Evolutionary conservation across 2,113 vertebrate genomes (phyloP).

Genomic region (Callopanchax toddi): DNA sequence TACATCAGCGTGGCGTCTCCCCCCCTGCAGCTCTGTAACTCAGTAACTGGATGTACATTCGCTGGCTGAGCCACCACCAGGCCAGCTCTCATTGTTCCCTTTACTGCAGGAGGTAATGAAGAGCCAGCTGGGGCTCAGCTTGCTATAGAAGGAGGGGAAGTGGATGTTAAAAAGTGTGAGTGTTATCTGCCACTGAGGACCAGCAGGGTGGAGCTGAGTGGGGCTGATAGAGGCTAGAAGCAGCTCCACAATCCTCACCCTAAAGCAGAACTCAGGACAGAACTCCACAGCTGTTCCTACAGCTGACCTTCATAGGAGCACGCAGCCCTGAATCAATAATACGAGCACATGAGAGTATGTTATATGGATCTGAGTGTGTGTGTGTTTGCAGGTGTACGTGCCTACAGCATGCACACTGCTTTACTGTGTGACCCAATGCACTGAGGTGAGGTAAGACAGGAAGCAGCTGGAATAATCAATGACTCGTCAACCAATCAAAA

Average conservation of each 20-base stretch:
- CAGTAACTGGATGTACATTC: constrained; percentile 29
- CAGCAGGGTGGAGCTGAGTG: constrained; percentile 46
- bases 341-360: too few species aligned
- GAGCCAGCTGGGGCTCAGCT: constrained; percentile 27
- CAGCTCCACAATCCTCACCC: background rate
- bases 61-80: constrained; percentile 16
- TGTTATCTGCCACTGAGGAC: constrained; percentile 50
- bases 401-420: too few species aligned
- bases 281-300: background rate
- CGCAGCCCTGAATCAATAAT: too few species aligned
- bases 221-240: constrained; percentile 14
- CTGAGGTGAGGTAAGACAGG: too few species aligned
- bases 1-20: too few species aligned
- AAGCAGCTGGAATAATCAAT: too few species aligned
- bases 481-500: too few species aligned
- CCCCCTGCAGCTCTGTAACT: constrained; percentile 31
- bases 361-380: too few species aligned
- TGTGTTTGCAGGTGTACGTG: too few species aligned
- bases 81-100: constrained; percentile 32
- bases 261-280: too few species aligned
- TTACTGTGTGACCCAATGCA: too few species aligned
- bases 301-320: too few species aligned
- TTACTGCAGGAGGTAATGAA: constrained; percentile 29
- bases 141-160: constrained; percentile 56
- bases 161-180: constrained; percentile 43